These are phyloP conservation scores for Alces alces DNA, from an alignment of 2,113 vertebrate species.

Conservation along the genomic window DNA sequence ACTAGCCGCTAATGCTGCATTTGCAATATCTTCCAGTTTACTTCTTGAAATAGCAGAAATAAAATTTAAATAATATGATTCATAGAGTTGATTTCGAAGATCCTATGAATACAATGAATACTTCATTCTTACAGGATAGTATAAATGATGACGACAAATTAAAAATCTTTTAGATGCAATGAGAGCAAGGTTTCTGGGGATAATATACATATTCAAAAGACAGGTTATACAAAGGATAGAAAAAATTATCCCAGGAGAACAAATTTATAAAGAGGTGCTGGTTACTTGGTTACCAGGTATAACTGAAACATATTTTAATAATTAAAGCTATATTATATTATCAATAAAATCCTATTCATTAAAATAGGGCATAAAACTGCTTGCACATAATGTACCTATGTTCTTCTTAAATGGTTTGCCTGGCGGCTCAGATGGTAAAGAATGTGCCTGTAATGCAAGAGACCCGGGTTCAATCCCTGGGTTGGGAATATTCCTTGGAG, in stretches of 20 bases:
- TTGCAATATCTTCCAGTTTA: conserved; percentile 98
- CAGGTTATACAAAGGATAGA: background rate
- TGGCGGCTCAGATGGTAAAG: background rate
- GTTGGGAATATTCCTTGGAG: background rate
- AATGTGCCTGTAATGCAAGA: background rate
- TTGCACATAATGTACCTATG: background rate
- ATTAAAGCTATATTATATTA: background rate
- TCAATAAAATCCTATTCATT: conserved; percentile 9
- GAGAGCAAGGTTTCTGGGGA: background rate
- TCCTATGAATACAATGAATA: conserved; percentile 83
- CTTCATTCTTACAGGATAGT: background rate
- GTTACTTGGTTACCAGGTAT: background rate
- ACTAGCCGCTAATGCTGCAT: conserved; percentile 93
- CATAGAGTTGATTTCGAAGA: conserved; percentile 95
- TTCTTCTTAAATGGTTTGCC: background rate
- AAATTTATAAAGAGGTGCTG: background rate
- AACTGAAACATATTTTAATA: background rate
- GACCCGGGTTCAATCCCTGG: background rate
- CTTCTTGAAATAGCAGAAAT: conserved; percentile 99
- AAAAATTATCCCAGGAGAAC: background rate
- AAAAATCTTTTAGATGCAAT: background rate
- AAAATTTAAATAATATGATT: conserved; percentile 98
- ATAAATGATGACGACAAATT: background rate
- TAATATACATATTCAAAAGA: background rate
- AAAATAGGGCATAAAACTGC: background rate